Evolutionary conservation across 2,797 vertebrate genomes (phyloP), one percentile per base, ranked within the genome.

Genomic region (Scolopax rusticola): DNA sequence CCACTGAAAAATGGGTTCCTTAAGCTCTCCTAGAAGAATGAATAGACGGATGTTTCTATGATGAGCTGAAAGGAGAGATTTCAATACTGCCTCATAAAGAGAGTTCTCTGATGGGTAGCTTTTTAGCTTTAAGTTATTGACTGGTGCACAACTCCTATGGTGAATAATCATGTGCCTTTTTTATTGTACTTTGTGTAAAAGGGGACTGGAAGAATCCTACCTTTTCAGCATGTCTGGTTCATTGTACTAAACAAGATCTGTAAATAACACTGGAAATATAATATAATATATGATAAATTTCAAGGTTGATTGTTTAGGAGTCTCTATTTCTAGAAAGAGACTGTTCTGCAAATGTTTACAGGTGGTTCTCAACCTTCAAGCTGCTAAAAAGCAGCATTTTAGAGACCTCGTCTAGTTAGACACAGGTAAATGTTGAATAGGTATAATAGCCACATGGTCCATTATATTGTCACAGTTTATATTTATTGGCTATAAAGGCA

Each of bases 161-260:
- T 95, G 97, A 98, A 98, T 97, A 98, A 98, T 98, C 98, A 98
- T 96, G 99, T 99, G 99, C 99, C 99, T 99, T 99, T 98, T 98
- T 98, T 97, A 97, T 73, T 97, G 96, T 97, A 98, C 97, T 98
- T 98, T 97, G 82, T 98, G 97, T 97, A 97, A 98, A 73, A 93
- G 97, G 98, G 97, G 97, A 98, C 96, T 94, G 97, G 98, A 97
- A 98, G 88, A 98, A 98, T 97, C 98, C 92, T 96, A 83, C 97
- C 95, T 93, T 98, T 98, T 97, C 96, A 98, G 99, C 99, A 99
- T 99, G 99, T 99, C 98, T 97, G 98, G 98, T 97, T 98, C 97
- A 82, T 98, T 98, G 98, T 96, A 96, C 91, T 74, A 51, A 96
- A 79, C 64, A 90, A 94, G 93, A 73, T 84, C 90, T 96, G 96